These are phyloP conservation scores for Zapornia atra DNA, from an alignment of 2,113 vertebrate species.

Conservation along the genomic window DNA sequence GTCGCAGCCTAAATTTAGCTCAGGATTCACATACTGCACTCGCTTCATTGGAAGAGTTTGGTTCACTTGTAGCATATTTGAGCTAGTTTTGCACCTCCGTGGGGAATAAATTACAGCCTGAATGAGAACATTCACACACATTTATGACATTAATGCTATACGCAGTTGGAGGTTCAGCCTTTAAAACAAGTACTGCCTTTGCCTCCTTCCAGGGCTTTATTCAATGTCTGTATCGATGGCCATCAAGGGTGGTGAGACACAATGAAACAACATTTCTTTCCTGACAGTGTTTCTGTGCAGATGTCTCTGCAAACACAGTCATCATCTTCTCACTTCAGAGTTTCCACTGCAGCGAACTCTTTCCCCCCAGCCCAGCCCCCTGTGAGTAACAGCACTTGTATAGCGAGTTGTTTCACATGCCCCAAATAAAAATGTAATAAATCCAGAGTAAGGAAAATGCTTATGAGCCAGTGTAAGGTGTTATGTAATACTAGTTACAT, in stretches of 20 bases:
- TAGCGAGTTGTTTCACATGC: background rate
- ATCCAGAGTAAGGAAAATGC: constrained; percentile 25
- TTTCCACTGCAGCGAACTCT: background rate
- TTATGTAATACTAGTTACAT: constrained; percentile 45
- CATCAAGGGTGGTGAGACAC: background rate
- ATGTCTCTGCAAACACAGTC: background rate
- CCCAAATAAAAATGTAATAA: constrained; percentile 25
- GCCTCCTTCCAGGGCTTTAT: background rate
- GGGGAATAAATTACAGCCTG: constrained; percentile 51
- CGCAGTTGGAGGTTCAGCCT: background rate
- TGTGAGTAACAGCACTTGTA: background rate
- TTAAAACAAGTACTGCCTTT: background rate
- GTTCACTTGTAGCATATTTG: constrained; percentile 15
- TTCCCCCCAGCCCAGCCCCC: background rate
- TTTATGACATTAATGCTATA: background rate
- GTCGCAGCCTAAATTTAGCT: constrained; percentile 44
- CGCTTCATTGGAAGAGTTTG: background rate
- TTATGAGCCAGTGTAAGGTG: background rate
- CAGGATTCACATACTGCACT: constrained; percentile 7
- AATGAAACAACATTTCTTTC: background rate
- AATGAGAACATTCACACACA: constrained; percentile 61
- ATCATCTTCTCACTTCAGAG: background rate
- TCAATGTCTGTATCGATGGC: background rate
- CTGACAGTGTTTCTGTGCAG: background rate
- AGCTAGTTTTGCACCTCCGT: constrained; percentile 42